Evolutionary conservation across 2,113 vertebrate genomes (phyloP).

Genomic region (Gobiocypris rarus): DNA sequence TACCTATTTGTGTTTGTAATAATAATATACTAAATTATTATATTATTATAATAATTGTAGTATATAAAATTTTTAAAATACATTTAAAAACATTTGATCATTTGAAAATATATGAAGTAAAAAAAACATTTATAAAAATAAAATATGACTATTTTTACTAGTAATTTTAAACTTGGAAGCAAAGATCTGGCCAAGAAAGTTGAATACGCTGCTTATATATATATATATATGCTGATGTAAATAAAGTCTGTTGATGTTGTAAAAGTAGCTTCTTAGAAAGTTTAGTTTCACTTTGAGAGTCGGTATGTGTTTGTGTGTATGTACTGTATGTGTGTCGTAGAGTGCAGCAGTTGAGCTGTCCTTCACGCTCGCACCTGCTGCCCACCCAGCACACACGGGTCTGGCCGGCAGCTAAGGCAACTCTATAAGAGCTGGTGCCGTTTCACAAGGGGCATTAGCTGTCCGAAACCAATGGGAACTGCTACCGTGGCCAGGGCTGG

Average conservation of each 20-base stretch:
- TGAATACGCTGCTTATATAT: neutral
- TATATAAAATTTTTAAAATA: no score
- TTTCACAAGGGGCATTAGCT: slow-evolving; percentile 32
- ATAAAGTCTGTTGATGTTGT: neutral
- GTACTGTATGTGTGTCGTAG: slow-evolving; percentile 53
- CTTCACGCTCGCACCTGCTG: slow-evolving; percentile 72
- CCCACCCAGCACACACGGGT: slow-evolving; percentile 69
- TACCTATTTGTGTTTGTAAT: no score
- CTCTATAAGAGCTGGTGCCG: slow-evolving; percentile 55
- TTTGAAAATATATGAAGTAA: no score
- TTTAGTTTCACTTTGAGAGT: slow-evolving; percentile 52
- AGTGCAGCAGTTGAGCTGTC: slow-evolving; percentile 62
- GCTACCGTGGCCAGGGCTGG: slow-evolving; percentile 33
- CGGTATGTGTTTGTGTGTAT: slow-evolving; percentile 57
- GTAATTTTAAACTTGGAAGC: neutral
- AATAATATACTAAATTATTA: no score
- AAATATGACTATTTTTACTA: neutral
- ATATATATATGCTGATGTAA: neutral
- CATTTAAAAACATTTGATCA: no score
- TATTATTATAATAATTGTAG: no score
- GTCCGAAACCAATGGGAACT: slow-evolving; percentile 44
- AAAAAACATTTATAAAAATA: neutral
- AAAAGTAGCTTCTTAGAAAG: neutral
- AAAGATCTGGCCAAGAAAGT: neutral
- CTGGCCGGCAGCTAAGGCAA: slow-evolving; percentile 44